Conservation (phyloP, 2,888 invertebrate genomes). For the Gymnosoma rotundatum region DNA sequence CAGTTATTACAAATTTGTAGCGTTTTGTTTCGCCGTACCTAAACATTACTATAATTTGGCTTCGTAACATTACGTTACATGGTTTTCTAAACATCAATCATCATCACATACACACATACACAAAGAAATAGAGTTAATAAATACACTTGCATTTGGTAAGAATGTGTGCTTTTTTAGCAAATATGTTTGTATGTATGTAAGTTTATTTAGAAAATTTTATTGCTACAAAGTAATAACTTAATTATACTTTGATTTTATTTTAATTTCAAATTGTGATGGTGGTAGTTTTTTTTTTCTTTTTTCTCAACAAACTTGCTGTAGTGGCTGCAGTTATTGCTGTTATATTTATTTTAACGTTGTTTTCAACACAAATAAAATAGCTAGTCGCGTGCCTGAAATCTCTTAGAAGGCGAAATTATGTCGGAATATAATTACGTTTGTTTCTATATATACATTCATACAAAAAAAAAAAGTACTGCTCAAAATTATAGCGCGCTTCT, state of each 20-base stretch:
- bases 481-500: too few species aligned
- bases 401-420: constrained; percentile 24
- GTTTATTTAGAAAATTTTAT: constrained; percentile 61
- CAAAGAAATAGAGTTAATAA: neutral
- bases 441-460: neutral
- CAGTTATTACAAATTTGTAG: constrained; percentile 32
- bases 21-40: constrained; percentile 12
- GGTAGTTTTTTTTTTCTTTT: constrained; percentile 23
- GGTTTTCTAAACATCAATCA: constrained; percentile 23
- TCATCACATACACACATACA: neutral
- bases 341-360: constrained; percentile 22
- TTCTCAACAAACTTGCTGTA: neutral
- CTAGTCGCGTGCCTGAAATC: constrained; percentile 51
- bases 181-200: too few species aligned
- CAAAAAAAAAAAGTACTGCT: too few species aligned
- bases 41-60: constrained; percentile 33
- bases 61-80: constrained; percentile 20
- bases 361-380: constrained; percentile 32
- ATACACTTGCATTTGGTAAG: neutral
- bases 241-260: constrained; percentile 72
- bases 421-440: neutral
- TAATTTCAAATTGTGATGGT: constrained; percentile 65
- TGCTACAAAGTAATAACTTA: constrained; percentile 73
- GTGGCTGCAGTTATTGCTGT: constrained; percentile 21
- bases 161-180: neutral